Conservation (phyloP, 2,113 vertebrate species). For the Oreochromis niloticus region DNA sequence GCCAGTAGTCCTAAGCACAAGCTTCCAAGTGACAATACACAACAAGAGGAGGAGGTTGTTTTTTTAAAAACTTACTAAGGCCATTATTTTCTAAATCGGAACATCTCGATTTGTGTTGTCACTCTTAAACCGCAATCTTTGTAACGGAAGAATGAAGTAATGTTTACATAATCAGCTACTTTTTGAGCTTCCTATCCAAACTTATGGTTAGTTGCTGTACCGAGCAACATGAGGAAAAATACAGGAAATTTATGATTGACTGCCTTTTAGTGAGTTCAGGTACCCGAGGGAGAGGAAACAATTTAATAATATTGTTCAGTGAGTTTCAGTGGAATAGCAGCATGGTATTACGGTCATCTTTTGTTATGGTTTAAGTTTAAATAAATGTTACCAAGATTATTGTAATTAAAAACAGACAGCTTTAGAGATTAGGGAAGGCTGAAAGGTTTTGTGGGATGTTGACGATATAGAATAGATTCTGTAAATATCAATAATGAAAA, state of each 20-base stretch:
- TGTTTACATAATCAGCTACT: not conserved
- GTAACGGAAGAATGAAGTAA: not conserved
- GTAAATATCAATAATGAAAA: not conserved
- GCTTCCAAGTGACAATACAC: not conserved
- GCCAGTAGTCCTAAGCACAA: not conserved
- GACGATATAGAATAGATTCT: not conserved
- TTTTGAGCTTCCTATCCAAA: not conserved
- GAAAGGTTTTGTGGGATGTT: not conserved
- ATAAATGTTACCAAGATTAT: not conserved
- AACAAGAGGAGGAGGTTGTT: fast-evolving
- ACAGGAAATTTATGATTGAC: not conserved
- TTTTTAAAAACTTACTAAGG: not conserved
- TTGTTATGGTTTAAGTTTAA: not conserved
- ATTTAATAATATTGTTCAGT: not conserved
- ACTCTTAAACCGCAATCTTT: not conserved
- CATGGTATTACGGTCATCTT: not conserved
- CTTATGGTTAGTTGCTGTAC: not conserved
- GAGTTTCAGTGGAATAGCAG: not conserved
- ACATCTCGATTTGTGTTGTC: not conserved
- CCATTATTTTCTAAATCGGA: not conserved
- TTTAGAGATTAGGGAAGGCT: not conserved
- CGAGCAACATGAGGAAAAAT: not conserved
- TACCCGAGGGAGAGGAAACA: not conserved
- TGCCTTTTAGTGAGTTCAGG: not conserved
- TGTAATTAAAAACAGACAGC: not conserved